Evolutionary conservation across 2,888 invertebrate species (phyloP), one percentile per base, ranked within the genome.

Genomic region (Palloptera scutellata): DNA sequence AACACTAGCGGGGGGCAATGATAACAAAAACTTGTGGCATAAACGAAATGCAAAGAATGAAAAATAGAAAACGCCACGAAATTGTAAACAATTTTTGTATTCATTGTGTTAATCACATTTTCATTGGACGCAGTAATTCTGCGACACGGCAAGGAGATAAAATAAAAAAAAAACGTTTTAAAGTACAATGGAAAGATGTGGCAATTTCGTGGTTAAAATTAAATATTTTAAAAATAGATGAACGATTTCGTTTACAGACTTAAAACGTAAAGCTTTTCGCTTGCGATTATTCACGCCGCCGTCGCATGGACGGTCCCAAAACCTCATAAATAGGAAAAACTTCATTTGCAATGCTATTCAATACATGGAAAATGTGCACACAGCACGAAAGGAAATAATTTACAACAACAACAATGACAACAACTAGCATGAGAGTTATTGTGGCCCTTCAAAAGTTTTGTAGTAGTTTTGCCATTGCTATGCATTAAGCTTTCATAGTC

Each of bases 301-400:
- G n/a, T n/a, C n/a, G n/a, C n/a, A n/a, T n/a, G n/a, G 72, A 64
- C 71, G 70, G 70, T n/a, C 70, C 69, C 71, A 73, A 72, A 72
- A 71, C 66, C 71, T 69, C 71, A 73, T 73, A 73, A 72, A 71
- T 69, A 71, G 67, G 66, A 66, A 64, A 48, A 69, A 66, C 69
- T 53, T 54, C 68, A 61, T 66, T 65, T 71, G 62, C 67, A 64
- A 68, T 66, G 68, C 54, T 66, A 66, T 66, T 68, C 67, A 71
- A 71, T 72, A 73, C 73, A 72, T 72, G 72, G 19, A 67, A 59
- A 71, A 57, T 61, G 61, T 58, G 57, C 69, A 69, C 55, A 64
- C 66, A 69, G 67, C 64, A 69, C 51, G 64, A 63, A 30, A 62
- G 40, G 19, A 15, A n/a, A n/a, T n/a, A n/a, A n/a, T n/a, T n/a